Base-by-base conservation (phyloP, 2,113 vertebrate species). In the Sclerurus mexicanus region DNA sequence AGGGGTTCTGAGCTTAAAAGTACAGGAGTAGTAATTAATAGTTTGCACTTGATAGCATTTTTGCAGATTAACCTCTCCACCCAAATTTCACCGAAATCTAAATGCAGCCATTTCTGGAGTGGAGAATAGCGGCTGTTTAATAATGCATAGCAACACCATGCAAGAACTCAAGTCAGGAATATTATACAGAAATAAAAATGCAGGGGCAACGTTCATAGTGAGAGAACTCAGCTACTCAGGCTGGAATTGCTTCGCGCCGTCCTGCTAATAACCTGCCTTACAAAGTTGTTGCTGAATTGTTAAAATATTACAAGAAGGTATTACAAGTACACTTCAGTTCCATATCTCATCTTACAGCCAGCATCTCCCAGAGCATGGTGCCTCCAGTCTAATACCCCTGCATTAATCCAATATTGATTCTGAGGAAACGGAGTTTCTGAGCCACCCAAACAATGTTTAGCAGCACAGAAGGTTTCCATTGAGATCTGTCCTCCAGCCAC, bases 301-400 rank as follows among this genome's bases (percentile, higher is more conserved):
- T 96, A 86, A 95, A 94, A 88, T 81, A 93, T 87, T 94, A 72
- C 95, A 86, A 81, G 86, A 30, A 92, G 90, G 55, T 47, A 71
- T 60, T 69, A 91, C 79, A 86, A 95, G 94, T 40, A 74, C 93
- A 67, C 92, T 90, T 90, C 82, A 96, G 73, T 60, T 91, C 90
- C 60, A 7, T 55, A 67, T 74, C 82, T 94, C 85, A 77, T 94
- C 75, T 91, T 22, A 35, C 55, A 92, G 82, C 75, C 42, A 63
- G 37, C 90, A 60, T 91, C 92, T 93, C 83, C 67, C 72, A 13
- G 90, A 68, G 81, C 23, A 0, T 24, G 28, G 16, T 64, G 87
- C 87, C 74, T 95, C 93, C 81, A 44, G 4, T 49, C 75, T 64
- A 60, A 87, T 20, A 46, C 71, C 31, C 4, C 89, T 50, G 85